Base-by-base conservation (phyloP, 2,888 invertebrate genomes). In the Nymphalis urticae region DNA sequence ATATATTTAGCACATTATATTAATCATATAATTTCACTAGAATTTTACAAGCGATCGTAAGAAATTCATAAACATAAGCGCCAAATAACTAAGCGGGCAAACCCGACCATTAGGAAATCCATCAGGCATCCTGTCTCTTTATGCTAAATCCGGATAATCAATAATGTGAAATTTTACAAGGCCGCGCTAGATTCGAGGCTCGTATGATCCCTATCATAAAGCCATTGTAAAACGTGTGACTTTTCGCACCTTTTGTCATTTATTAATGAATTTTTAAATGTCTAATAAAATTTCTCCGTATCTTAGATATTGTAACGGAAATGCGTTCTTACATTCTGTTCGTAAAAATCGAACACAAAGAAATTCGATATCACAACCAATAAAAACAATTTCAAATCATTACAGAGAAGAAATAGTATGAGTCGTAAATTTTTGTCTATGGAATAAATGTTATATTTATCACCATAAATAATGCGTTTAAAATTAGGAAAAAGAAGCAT, bases 161-260 rank as follows among this genome's bases (percentile, higher is more conserved):
- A 76, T 78, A 72, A 78, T 73, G 73, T 75, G 74, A 76, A 75
- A 75, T 71, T 75, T 70, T 74, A 75, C 75, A 75, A 80, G 76
- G 76, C 71, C 76, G 68, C 64, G 65, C 72, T 61, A 73, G 70
- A 72, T 71, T 73, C 63, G 66, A 51, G 53, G 24, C 54, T 54
- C 69, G 53, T 48, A 70, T 56, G 54, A 56, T 56, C 27, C 48
- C 56, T 56, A 21, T 67, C 56, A 32, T 56, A 61, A 47, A 32
- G 47, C 9, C 47, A 50, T 70, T 64, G 47, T 69, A 62, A 68
- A 64, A 71, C 24, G 62, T 71, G 68, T 21, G 19, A 66, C 19
- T 72, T 66, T 68, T 70, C n/a, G 59, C 70, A 66, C 5, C 50
- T 65, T 59, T 71, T 62, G 51, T 65, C 42, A 51, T 54, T 51